Base-by-base conservation (phyloP, 2,113 vertebrate species). In the Ammodytes dubius region DNA sequence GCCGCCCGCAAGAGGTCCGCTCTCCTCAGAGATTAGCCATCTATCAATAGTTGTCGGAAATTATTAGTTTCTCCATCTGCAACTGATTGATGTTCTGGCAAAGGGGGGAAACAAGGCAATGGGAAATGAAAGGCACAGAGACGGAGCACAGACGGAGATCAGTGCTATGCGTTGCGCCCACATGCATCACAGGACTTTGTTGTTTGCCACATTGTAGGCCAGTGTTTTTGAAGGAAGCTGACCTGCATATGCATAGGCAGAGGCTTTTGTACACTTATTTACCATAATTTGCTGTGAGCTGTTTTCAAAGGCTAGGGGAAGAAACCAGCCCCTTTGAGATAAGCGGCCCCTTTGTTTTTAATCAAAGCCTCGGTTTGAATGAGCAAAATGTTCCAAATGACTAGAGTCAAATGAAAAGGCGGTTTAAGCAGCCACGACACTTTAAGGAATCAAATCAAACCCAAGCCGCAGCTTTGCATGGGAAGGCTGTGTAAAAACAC, bases 321-420 rank as follows among this genome's bases (percentile, higher is more conserved):
- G 88, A 88, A 91, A 92, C 84, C 88, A 87, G 90, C 89, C 86
- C 81, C 90, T 92, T 94, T 93, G 90, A 93, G 93, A 94, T 94
- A 93, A 93, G 90, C 82, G 7, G 14, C 50, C 81, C 27, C 81
- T 90, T 94, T 93, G 85, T 93, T 93, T 94, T 92, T 88, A 93
- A 94, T 92, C 89, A 93, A 93, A 94, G 91, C 84, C 64, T 27
- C 6, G 12, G 74, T 90, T 92, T 93, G 89, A 93, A 92, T 90
- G 90, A 81, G 81, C 27, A 81, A 90, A 91, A 88, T 84, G 84
- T 90, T 92, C 84, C 84, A 91, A 91, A 92, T 91, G 88, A 91
- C 78, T 82, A 70, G 77, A 88, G 83, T 89, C 87, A 86, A 90
- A 91, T 84, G 81, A 92, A 91, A 88, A 79, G 67, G 77, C 66